A percentile compares a stretch with the other conserved stretches of the same genome.
Conservation (phyloP, 2,888 invertebrate genomes). For the Acanthoscelides obtectus region DNA sequence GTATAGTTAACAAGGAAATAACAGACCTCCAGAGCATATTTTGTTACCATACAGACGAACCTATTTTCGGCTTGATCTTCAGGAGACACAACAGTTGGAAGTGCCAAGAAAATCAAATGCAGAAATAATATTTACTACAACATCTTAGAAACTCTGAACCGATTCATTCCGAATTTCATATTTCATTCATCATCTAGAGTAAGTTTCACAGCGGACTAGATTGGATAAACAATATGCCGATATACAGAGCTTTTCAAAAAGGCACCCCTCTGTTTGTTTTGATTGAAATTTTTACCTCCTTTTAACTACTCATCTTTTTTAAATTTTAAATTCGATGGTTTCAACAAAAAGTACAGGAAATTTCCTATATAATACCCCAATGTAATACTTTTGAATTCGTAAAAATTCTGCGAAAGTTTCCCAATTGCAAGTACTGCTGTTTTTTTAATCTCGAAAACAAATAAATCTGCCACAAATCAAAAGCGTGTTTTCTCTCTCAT, state of each 20-base stretch:
- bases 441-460: too few species aligned
- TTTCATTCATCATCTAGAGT: not conserved
- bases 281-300: too few species aligned
- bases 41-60: not conserved
- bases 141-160: not conserved
- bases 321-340: too few species aligned
- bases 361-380: too few species aligned
- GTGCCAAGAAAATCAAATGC: not conserved
- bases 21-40: not conserved
- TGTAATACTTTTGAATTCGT: too few species aligned
- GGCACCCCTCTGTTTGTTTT: too few species aligned
- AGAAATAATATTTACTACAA: not conserved
- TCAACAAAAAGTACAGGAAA: too few species aligned
- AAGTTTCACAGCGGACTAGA: not conserved
- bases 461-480: too few species aligned
- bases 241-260: not conserved
- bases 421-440: too few species aligned
- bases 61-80: not conserved
- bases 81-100: not conserved
- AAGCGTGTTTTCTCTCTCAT: too few species aligned
- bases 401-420: too few species aligned
- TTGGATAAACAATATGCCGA: not conserved
- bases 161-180: not conserved
- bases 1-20: not conserved
- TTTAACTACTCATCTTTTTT: too few species aligned